Conservation (phyloP, 1,140 invertebrate genomes). For the Cherax quadricarinatus region DNA sequence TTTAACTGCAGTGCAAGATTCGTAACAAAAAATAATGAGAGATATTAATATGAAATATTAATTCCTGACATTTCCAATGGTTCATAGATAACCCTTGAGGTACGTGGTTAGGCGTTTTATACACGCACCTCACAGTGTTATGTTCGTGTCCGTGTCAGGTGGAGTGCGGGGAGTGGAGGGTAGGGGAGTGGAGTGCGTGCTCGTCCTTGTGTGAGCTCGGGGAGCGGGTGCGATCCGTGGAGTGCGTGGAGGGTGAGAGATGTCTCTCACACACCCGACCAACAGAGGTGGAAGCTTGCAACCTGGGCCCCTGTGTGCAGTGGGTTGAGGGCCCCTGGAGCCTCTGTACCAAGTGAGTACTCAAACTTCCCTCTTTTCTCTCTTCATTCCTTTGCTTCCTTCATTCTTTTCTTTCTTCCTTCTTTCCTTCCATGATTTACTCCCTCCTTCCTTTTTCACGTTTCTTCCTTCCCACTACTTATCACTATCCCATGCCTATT, state of each 20-base stretch:
- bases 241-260: constrained; percentile 47
- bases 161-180: constrained; percentile 55
- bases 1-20: too few species aligned
- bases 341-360: constrained; percentile 76
- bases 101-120: too few species aligned
- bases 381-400: not conserved
- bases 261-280: constrained; percentile 41
- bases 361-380: not conserved
- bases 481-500: too few species aligned
- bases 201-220: constrained; percentile 30
- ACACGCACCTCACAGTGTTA: too few species aligned
- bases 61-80: too few species aligned
- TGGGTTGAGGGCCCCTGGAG: constrained; percentile 77
- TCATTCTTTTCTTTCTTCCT: not conserved
- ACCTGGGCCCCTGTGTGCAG: constrained; percentile 75
- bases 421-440: too few species aligned
- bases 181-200: constrained; percentile 63
- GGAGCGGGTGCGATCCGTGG: constrained; percentile 44
- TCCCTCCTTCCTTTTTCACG: not conserved
- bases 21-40: too few species aligned
- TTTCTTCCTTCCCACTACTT: too few species aligned
- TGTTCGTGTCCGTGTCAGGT: constrained; percentile 89
- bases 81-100: too few species aligned
- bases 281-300: constrained; percentile 75
- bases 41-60: too few species aligned